A percentile compares a stretch with the other conserved stretches of the same genome.
Evolutionary conservation across 2,113 vertebrate species (phyloP).

Genomic region (Hippocampus abdominalis): DNA sequence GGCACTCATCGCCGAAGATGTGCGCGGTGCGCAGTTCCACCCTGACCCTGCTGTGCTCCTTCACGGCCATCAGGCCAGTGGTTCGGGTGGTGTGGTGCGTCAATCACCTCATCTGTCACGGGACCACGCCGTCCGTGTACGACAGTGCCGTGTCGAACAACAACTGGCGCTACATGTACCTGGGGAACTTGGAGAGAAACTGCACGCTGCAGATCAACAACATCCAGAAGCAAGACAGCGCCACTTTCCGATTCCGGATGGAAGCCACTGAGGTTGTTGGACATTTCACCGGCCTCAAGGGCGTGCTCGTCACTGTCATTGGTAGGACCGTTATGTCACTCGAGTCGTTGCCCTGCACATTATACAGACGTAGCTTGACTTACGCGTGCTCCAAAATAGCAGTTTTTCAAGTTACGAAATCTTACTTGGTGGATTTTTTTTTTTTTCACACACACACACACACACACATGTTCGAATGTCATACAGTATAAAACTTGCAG

Average conservation of each 20-base stretch:
- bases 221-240: fast-evolving
- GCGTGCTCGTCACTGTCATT: fast-evolving
- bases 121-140: fast-evolving
- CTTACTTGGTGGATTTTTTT: no score
- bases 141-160: fast-evolving
- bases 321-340: slow-evolving; percentile 13
- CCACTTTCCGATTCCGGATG: slow-evolving; percentile 34
- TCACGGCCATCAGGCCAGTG: neutral
- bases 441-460: no score
- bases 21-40: slow-evolving; percentile 18
- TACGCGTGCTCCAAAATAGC: no score
- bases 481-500: no score
- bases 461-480: no score
- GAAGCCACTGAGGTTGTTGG: fast-evolving
- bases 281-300: fast-evolving
- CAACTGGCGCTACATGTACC: slow-evolving; percentile 13
- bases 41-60: slow-evolving; percentile 18
- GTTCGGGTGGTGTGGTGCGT: slow-evolving; percentile 8
- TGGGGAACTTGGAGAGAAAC: slow-evolving; percentile 30
- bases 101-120: fast-evolving
- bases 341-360: neutral
- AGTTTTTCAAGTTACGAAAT: neutral
- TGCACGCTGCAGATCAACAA: slow-evolving; percentile 40
- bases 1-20: neutral
- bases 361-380: neutral